phyloP scores from a whole-genome alignment of 2,113 vertebrate species.

The Fregata magnificens region DNA sequence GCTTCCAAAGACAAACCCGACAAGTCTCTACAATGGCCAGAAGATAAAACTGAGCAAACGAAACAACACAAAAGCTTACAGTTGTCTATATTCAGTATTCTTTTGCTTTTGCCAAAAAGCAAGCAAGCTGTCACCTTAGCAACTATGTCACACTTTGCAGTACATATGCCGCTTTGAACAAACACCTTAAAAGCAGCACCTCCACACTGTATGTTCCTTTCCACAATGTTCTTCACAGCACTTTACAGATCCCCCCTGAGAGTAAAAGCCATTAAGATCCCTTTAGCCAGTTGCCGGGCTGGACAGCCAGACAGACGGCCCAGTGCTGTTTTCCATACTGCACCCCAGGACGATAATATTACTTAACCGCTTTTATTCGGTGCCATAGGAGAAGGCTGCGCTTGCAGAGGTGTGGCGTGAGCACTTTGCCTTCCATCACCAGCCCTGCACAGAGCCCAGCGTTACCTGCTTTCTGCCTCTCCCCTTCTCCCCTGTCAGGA shows the following conservation, averaged over 20 bases:
- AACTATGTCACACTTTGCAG: slow-evolving; percentile 51
- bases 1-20: background rate
- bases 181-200: slow-evolving; percentile 50
- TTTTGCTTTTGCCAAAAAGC: slow-evolving; percentile 41
- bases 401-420: background rate
- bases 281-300: background rate
- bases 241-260: background rate
- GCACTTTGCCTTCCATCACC: background rate
- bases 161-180: slow-evolving; percentile 24
- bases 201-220: background rate
- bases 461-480: background rate
- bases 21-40: background rate
- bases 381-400: background rate
- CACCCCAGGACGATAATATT: background rate
- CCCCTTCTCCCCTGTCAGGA: background rate
- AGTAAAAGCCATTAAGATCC: background rate
- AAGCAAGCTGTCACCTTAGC: slow-evolving; percentile 60
- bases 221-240: background rate
- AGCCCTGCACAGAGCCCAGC: background rate
- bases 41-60: background rate
- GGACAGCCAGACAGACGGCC: background rate
- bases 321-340: background rate
- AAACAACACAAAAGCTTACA: background rate
- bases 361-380: background rate
- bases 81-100: slow-evolving; percentile 32